A percentile compares a stretch with the other conserved stretches of the same genome.
Conservation (phyloP, 2,113 vertebrate species). For the Morone saxatilis region DNA sequence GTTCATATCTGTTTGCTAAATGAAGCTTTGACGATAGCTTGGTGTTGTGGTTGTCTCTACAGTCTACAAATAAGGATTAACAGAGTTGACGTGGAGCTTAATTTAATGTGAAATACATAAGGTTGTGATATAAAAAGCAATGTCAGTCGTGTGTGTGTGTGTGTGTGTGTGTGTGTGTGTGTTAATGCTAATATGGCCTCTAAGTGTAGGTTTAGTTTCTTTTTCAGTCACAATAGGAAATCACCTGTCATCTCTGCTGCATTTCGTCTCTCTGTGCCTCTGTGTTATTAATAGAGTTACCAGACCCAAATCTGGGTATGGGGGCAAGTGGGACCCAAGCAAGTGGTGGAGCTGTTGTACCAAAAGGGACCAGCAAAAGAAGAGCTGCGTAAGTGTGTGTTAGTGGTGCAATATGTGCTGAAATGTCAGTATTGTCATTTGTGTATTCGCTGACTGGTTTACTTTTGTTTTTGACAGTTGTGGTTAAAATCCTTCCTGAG, state of each 20-base stretch:
- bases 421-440: background rate
- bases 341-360: conserved; percentile 81
- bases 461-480: conserved; percentile 19
- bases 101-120: background rate
- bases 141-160: background rate
- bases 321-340: conserved; percentile 84
- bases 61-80: background rate
- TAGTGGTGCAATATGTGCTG: background rate
- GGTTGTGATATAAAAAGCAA: background rate
- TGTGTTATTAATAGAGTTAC: conserved; percentile 87
- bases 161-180: too few relatives aligned
- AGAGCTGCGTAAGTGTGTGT: conserved; percentile 86
- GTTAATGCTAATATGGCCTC: background rate
- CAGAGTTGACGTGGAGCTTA: background rate
- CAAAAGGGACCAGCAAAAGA: conserved; percentile 90
- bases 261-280: conserved; percentile 27
- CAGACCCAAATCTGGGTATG: conserved; percentile 88
- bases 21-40: conserved; percentile 5
- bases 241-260: conserved; percentile 49
- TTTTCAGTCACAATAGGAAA: conserved; percentile 25
- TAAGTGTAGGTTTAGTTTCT: conserved; percentile 23
- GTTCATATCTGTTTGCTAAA: background rate
- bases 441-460: conserved; percentile 30
- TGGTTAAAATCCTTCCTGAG: background rate
- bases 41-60: background rate